Percentiles rank a stretch among this genome's conserved stretches.
These are phyloP conservation scores for Meliscaeva auricollis DNA, from an alignment of 2,888 invertebrate genomes.

Conservation along the genomic window DNA sequence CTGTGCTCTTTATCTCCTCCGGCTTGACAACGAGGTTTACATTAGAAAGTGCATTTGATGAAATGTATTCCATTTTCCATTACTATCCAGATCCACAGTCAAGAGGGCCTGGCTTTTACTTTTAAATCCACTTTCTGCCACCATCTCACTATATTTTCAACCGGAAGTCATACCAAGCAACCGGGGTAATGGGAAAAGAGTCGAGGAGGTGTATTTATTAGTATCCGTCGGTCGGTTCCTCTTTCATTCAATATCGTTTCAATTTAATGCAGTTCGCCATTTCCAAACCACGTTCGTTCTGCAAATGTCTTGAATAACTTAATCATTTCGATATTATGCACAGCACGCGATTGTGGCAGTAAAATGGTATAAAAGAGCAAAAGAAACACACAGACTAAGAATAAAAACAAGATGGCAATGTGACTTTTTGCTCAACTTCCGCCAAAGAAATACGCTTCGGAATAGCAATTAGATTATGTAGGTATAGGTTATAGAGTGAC, in stretches of 20 bases:
- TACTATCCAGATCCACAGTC: slow-evolving; percentile 33
- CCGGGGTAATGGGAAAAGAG: neutral
- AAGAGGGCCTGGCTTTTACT: slow-evolving; percentile 19
- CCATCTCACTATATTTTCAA: neutral
- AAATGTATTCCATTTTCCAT: slow-evolving; percentile 42
- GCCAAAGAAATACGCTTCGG: slow-evolving; percentile 56
- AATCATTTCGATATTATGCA: slow-evolving; percentile 65
- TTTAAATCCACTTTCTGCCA: slow-evolving; percentile 9
- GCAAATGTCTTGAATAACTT: slow-evolving; percentile 68
- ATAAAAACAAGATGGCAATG: slow-evolving; percentile 14
- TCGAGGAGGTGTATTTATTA: slow-evolving; percentile 20
- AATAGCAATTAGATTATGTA: slow-evolving; percentile 71
- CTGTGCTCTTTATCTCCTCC: neutral
- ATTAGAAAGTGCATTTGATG: slow-evolving; percentile 60
- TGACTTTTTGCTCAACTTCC: slow-evolving; percentile 60
- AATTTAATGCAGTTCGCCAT: slow-evolving; percentile 59
- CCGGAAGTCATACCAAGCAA: slow-evolving; percentile 1
- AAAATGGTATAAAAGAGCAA: neutral
- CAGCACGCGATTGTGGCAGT: slow-evolving; percentile 28
- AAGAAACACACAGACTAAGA: neutral
- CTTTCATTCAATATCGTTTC: slow-evolving; percentile 43
- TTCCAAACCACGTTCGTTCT: slow-evolving; percentile 57
- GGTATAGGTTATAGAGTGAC: neutral
- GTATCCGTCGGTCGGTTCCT: slow-evolving; percentile 20
- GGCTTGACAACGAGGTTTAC: slow-evolving; percentile 24